These are phyloP conservation scores for Hybos culiciformis DNA, from an alignment of 2,888 invertebrate species.

Conservation along the genomic window DNA sequence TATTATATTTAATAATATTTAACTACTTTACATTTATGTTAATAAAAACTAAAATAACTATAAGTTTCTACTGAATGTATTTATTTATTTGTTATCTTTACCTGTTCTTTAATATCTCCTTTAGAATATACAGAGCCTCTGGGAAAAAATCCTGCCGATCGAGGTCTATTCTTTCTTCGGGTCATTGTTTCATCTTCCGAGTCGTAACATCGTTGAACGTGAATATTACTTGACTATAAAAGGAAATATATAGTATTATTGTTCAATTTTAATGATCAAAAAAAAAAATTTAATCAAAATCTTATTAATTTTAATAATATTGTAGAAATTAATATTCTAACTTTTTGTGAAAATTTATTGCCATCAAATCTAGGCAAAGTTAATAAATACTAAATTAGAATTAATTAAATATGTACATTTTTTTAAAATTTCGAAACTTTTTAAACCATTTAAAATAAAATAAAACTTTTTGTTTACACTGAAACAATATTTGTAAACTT, in stretches of 20 bases:
- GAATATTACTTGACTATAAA: constrained; percentile 51
- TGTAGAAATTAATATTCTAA: background rate
- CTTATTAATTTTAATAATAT: background rate
- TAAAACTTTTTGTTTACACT: too few species aligned
- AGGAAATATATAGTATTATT: background rate
- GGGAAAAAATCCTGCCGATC: constrained; percentile 35
- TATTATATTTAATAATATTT: background rate
- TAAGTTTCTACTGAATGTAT: background rate
- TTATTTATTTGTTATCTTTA: constrained; percentile 12
- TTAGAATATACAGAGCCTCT: constrained; percentile 58
- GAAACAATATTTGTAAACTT: too few species aligned
- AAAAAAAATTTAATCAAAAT: background rate
- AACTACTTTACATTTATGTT: background rate
- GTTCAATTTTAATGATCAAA: background rate
- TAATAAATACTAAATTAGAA: background rate
- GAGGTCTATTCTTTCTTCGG: constrained; percentile 47
- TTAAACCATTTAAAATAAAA: too few species aligned
- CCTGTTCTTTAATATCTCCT: constrained; percentile 69
- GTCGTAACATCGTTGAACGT: constrained; percentile 54
- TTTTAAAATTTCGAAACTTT: too few species aligned
- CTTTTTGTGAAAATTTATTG: background rate
- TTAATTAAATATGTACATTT: background rate
- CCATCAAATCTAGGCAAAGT: background rate
- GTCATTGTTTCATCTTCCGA: constrained; percentile 71
- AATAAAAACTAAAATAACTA: background rate